Evolutionary conservation across 1,140 invertebrate genomes (phyloP).

Genomic region (Telenomus remus): DNA sequence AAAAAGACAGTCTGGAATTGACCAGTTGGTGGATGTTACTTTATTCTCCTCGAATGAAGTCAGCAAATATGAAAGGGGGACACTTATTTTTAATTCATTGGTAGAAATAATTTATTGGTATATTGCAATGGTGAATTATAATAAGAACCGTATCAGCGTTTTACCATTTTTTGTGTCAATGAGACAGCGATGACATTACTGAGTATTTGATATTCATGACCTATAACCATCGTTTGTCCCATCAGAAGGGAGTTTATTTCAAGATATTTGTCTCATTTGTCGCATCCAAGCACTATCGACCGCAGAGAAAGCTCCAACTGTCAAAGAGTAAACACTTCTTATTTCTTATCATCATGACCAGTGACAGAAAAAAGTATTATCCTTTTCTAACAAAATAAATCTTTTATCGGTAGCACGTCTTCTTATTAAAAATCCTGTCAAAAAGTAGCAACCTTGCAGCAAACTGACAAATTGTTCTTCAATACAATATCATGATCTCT

Average conservation of each 20-base stretch:
- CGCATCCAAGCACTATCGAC: slow-evolving; percentile 23
- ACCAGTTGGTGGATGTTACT: too few species aligned
- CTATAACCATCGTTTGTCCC: slow-evolving; percentile 44
- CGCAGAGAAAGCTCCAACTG: slow-evolving; percentile 58
- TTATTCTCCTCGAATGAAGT: too few species aligned
- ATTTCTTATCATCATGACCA: slow-evolving; percentile 56
- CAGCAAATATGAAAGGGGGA: too few species aligned
- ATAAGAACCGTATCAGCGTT: too few species aligned
- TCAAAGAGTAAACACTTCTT: slow-evolving; percentile 64
- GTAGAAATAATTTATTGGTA: too few species aligned
- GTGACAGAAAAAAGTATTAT: slow-evolving; percentile 61
- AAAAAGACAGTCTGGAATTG: too few species aligned
- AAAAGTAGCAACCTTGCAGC: too few species aligned
- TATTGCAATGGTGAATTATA: too few species aligned
- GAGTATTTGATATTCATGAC: slow-evolving; percentile 30
- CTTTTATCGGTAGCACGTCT: slow-evolving; percentile 49
- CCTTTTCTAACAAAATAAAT: too few species aligned
- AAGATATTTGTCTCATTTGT: slow-evolving; percentile 46
- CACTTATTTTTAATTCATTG: too few species aligned
- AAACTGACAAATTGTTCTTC: too few species aligned
- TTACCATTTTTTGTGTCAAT: background rate
- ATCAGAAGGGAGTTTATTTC: slow-evolving; percentile 8
- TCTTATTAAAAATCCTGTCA: background rate
- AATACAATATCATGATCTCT: too few species aligned
- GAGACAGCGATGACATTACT: background rate